Evolutionary conservation across 2,797 vertebrate genomes (phyloP), one percentile per base, ranked within the genome.

Genomic region (Sebastes taczanowskii): DNA sequence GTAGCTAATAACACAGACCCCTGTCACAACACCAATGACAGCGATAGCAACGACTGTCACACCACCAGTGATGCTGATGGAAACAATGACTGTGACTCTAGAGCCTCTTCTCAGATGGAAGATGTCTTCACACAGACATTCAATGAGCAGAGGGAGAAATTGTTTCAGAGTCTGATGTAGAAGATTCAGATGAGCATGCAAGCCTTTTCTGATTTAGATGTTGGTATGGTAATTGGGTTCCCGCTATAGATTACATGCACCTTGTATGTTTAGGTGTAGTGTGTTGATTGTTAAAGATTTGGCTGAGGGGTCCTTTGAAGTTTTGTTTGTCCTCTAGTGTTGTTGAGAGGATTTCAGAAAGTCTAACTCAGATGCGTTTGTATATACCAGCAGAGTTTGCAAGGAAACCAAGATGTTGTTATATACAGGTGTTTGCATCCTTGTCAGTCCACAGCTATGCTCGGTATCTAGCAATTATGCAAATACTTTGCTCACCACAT

Each of bases 341-440:
- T 61, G 74, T 83, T 14, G 23, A 79, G 14, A 29, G 2, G 30
- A 81, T 86, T 30, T 87, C 78, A 52, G 66, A 82, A 7, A 4
- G n/a, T 35, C 27, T 82, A 32, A 67, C 25, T 29, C 30, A 42
- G 16, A 20, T 78, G 70, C 20, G 34, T 7, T 22, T 8, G 6
- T 14, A 66, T 10, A 77, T 82, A 34, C 79, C 81, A 4, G 13
- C 71, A 16, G 74, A 83, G 42, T 83, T 74, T 83, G 69, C 80
- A 18, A 5, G 77, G 49, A 85, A 85, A 68, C 83, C 82, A 7
- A 35, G 60, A 20, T 81, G 71, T 38, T 86, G 61, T n/a, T 73
- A 34, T 86, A 16, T 20, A 35, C 74, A 38, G 59, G 27, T 27
- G 77, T 86, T 83, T 20, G 42, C 18, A 80, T 86, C 61, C 70